Evolutionary conservation across 2,797 vertebrate genomes (phyloP), one percentile per base, ranked within the genome.

Genomic region (Pelobates cultripes): DNA sequence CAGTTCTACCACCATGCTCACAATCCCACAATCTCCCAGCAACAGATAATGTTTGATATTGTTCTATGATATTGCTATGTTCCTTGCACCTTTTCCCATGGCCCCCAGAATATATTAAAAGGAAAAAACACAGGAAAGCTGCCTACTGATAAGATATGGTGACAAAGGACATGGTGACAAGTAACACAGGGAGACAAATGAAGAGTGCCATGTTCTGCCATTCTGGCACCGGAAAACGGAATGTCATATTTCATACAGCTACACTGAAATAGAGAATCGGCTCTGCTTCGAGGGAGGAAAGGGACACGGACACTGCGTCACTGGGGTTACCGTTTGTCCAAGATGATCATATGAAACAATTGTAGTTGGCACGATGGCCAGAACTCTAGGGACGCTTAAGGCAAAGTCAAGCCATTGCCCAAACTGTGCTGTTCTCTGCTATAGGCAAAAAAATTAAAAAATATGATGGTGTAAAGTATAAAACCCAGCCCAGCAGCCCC

Each of bases 101-200:
- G 70, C 55, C 69, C 75, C 40, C 44, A 0, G 87, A 66, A 76
- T 91, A 91, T 87, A 87, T 83, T 83, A 74, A 84, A 74, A 83
- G 10, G 89, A 90, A 94, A 92, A 94, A 93, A 93, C 88, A 89
- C 93, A 93, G 93, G 93, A 94, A 83, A 94, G 89, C 77, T 4
- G 89, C 85, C 89, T 89, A 89, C 88, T 88, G 92, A 93, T 93
- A 91, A 94, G 93, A 93, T 91, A 92, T 90, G 88, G 86, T 85
- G 86, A 74, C 84, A 83, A 87, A 84, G 88, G 87, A 86, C 84
- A 82, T 72, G 82, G 80, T 85, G 88, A 93, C 88, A 94, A 90
- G 90, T 86, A 90, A 86, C 90, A 84, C 86, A 89, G 55, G 77
- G 85, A 92, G 91, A 93, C 84, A 87, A 89, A 94, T 90, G 88